phyloP scores from a whole-genome alignment of 2,888 invertebrate genomes.

The Cheilosia vulpina region DNA sequence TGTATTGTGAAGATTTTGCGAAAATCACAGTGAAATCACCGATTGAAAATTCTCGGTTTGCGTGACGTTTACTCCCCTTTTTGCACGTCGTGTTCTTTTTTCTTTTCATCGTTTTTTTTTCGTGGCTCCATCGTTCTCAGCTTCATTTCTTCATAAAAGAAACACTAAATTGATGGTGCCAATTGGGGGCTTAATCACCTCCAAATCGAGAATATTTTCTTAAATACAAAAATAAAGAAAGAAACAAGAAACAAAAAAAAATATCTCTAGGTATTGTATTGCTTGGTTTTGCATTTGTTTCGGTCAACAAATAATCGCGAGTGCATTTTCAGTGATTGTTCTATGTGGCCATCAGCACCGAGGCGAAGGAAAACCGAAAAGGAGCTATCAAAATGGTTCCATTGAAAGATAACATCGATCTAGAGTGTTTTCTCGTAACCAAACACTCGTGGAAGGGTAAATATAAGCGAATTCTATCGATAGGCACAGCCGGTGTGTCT shows the following conservation, averaged over 20 bases:
- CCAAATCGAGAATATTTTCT: slow-evolving; percentile 49
- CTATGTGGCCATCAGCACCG: slow-evolving; percentile 67
- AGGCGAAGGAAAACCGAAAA: slow-evolving; percentile 34
- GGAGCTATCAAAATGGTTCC: slow-evolving; percentile 79
- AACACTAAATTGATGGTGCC: slow-evolving; percentile 60
- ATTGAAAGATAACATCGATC: slow-evolving; percentile 94
- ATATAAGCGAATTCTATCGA: slow-evolving; percentile 98
- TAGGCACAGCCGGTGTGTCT: slow-evolving; percentile 97
- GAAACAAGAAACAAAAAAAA: slow-evolving; percentile 21
- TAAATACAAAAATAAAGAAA: slow-evolving; percentile 35
- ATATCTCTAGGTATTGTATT: slow-evolving; percentile 31
- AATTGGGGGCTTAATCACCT: slow-evolving; percentile 65
- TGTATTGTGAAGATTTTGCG: slow-evolving; percentile 23
- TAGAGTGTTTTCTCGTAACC: slow-evolving; percentile 97
- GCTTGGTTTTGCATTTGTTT: background rate
- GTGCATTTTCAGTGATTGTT: slow-evolving; percentile 52
- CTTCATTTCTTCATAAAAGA: slow-evolving; percentile 54
- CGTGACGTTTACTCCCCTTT: slow-evolving; percentile 74
- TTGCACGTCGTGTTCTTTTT: slow-evolving; percentile 63
- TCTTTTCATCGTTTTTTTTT: slow-evolving; percentile 15
- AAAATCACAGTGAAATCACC: slow-evolving; percentile 45
- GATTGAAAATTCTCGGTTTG: slow-evolving; percentile 58
- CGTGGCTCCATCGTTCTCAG: slow-evolving; percentile 35
- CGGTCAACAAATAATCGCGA: slow-evolving; percentile 5
- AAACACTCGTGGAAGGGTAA: slow-evolving; percentile 99